phyloP scores from a whole-genome alignment of 2,888 invertebrate species.

The Fragum sueziense region DNA sequence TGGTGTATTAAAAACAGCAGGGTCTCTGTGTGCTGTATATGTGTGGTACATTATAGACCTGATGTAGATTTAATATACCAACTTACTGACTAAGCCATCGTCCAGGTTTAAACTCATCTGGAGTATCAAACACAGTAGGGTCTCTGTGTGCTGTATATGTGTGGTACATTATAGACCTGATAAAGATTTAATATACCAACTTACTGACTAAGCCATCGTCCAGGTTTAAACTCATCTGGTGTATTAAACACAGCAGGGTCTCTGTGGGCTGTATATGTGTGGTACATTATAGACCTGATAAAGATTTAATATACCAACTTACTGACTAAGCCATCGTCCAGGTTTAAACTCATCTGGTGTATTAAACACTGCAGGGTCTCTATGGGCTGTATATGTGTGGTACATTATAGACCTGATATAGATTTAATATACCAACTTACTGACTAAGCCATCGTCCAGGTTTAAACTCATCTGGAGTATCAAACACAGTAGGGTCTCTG shows the following conservation, averaged over 20 bases:
- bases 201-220: constrained; percentile 68
- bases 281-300: constrained; percentile 70
- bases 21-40: constrained; percentile 75
- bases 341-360: constrained; percentile 73
- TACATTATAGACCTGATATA: constrained; percentile 71
- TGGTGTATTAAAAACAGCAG: constrained; percentile 70
- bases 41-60: constrained; percentile 72
- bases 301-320: too few relatives aligned
- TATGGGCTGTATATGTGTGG: constrained; percentile 73
- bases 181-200: too few relatives aligned
- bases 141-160: constrained; percentile 77
- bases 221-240: constrained; percentile 72
- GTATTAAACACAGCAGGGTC: constrained; percentile 73
- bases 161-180: constrained; percentile 70
- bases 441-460: constrained; percentile 70
- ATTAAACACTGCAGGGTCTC: constrained; percentile 73
- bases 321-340: constrained; percentile 68
- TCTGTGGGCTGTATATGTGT: constrained; percentile 73
- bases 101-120: constrained; percentile 71
- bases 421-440: too few relatives aligned
- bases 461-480: constrained; percentile 70
- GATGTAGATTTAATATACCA: too few relatives aligned
- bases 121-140: constrained; percentile 69
- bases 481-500: constrained; percentile 73
- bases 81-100: constrained; percentile 68